Conservation (phyloP, 2,888 invertebrate species). For the Microctonus brassicae region DNA sequence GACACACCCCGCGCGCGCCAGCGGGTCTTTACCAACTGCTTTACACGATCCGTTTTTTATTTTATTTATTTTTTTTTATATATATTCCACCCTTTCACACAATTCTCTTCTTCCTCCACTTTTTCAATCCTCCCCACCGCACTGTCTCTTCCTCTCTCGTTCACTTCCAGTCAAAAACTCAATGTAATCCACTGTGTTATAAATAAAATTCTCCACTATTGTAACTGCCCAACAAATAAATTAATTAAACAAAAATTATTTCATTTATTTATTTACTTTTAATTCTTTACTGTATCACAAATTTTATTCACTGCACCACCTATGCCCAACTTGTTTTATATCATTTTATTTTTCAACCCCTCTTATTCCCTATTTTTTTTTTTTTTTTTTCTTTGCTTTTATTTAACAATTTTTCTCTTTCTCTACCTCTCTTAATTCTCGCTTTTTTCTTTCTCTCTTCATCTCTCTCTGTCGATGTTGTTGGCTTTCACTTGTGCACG, state of each 20-base stretch:
- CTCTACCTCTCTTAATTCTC: background rate
- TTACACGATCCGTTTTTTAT: background rate
- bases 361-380: too few species aligned
- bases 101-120: background rate
- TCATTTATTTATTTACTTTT: too few species aligned
- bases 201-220: background rate
- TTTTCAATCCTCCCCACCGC: background rate
- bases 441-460: background rate
- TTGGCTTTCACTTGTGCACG: constrained; percentile 1
- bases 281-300: background rate
- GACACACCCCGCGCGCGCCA: constrained; percentile 37
- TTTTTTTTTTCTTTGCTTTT: background rate
- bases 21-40: background rate
- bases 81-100: background rate
- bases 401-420: background rate
- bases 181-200: background rate
- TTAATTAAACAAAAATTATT: too few species aligned
- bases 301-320: background rate
- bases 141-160: background rate
- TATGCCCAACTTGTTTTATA: too few species aligned
- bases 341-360: too few species aligned
- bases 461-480: background rate
- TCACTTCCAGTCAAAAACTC: background rate
- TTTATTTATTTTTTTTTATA: background rate
- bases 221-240: background rate